Evolutionary conservation across 92 coral and sea anemone species (phyloP), one percentile per base, ranked within the genome.

Genomic region (Actinernus sp.): DNA sequence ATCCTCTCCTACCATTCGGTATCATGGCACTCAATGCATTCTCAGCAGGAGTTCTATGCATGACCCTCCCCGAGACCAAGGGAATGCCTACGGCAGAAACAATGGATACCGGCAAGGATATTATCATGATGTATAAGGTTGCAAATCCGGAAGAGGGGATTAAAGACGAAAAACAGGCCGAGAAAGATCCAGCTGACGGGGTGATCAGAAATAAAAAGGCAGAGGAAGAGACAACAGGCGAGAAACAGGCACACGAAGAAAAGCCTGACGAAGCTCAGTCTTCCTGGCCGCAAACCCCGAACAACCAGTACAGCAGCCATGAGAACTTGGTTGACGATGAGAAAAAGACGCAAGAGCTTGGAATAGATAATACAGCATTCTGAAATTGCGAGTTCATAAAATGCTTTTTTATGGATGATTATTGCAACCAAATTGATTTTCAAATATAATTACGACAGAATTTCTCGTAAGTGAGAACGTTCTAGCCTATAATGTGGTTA

Each of bases 51-150:
- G 18, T 83, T 13, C 76, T 83, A 47, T 83, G 94, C 65, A 63
- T 58, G 82, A 81, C 67, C 29, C 63, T 82, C 22, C 94, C 94
- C 20, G 94, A 88, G 65, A 88, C 94, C 26, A 40, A 45, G 23
- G 55, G 70, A 54, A 68, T 56, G 59, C 85, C 94, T 12, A 83
- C 86, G 18, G 64, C 68, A 40, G 94, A 88, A 29, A 78, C 72
- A 11, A 57, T 88, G 85, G 79, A 45, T 4, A 7, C 4, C 6
- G 52, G 19, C 52, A 23, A 5, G 21, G 52, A 45, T 9, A 23
- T 45, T 4, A 18, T 45, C 52, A 23, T 23, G 18, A 45, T 9
- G 5, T 9, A 45, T 45, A 23, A 4, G 8, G 52, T 45, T 18
- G 21, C 19, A 12, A 12, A 12, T 9, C 4, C 19, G 21, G 22